Evolutionary conservation across 2,888 invertebrate genomes (phyloP), one percentile per base, ranked within the genome.

Genomic region (Euclidia mi): DNA sequence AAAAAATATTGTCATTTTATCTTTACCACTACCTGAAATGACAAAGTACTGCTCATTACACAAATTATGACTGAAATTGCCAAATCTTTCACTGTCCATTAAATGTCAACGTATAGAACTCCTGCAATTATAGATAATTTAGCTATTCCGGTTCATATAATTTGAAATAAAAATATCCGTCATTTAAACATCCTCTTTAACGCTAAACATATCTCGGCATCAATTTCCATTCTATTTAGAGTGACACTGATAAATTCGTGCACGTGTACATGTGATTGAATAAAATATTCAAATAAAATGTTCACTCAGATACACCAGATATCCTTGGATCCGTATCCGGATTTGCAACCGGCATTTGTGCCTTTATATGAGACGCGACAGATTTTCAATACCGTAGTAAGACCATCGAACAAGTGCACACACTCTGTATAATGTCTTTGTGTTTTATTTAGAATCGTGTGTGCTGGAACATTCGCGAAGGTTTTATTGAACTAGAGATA

Each of bases 201-300:
- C n/a, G 10, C 31, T 31, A 9, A n/a, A n/a, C 11, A 31, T 3
- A 31, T 35, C 6, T 3, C 15, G 4, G 3, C 18, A 38, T 11
- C 12, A 7, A 7, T 38, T 28, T 28, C 28, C 20, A 29, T 11
- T 12, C 20, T 7, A 38, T 47, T 31, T 37, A 7, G 25, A 46
- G 25, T 53, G 43, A 35, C 38, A 43, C 29, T 43, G 14, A 62
- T 58, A 66, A 43, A 53, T 56, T 56, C 45, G 3, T 50, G 44
- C 12, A 2, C 38, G 3, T 50, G 47, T 56, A 49, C 59, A 56
- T 66, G 18, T 64, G 64, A 70, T 70, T 66, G 59, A 70, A 70
- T 70, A 60, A 63, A 71, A 64, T 59, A 66, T 70, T 71, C 67
- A 63, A 70, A 70, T 69, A 70, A 62, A 70, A 63, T 58, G 66